Evolutionary conservation across 2,888 invertebrate genomes (phyloP), one percentile per base, ranked within the genome.

Genomic region (Tridacna crocea): DNA sequence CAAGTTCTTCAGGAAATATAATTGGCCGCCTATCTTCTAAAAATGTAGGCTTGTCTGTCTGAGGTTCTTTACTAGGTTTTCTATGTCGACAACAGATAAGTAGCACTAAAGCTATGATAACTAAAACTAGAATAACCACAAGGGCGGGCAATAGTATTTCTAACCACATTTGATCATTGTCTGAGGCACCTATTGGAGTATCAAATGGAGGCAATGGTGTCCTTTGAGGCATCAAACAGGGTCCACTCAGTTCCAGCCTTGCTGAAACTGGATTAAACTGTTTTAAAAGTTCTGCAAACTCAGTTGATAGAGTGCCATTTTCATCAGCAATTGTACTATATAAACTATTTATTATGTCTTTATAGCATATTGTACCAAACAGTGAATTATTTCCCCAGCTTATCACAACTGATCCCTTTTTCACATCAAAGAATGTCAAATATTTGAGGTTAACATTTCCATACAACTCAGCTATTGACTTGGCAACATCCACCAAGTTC

Each of bases 1-100:
- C 90, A 24, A 90, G 58, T 70, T 92, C 92, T 19, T 90, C 90
- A 22, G 91, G 92, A 55, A 92, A 88, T 55, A 92, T 88, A 13
- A 92, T 89, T 2, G 92, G 92, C 15, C 90, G 87, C 24, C 92
- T 83, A 60, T 92, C 91, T 60, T 91, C 89, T 24, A 88, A 82
- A 72, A 90, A 91, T 11, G 87, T 83, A 8, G 90, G 90, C 66
- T 91, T 91, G 58, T 91, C 91, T 8, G 88, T 83, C 19, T 87
- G 87, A 19, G 87, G 75, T n/a, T 83, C 77, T 63, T 83, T 84
- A 27, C 73, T 78, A 51, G 86, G 80, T 48, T 78, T 81, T 36
- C 76, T 74, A 61, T 84, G 87, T 66, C 85, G 63, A 80, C 83
- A 87, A 74, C 83, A 87, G 26, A 85, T 74, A n/a, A 86, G 76